Conservation (phyloP, 2,113 vertebrate species). For the Myanophis thanlyinensis region DNA sequence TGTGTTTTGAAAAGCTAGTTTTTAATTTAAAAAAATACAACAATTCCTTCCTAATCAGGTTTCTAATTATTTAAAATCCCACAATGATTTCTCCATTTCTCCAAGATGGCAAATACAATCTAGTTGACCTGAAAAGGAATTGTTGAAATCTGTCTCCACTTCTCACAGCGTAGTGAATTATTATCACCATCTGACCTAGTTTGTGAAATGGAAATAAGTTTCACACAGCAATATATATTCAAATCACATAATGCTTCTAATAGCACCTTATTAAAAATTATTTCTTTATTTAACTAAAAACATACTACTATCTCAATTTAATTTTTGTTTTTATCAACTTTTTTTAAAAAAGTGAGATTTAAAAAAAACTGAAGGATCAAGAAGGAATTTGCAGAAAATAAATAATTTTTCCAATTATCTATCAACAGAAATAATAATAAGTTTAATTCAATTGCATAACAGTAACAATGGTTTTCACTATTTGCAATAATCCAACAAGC, state of each 20-base stretch:
- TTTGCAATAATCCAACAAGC: background rate
- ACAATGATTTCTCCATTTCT: background rate
- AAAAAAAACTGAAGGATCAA: background rate
- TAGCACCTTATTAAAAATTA: background rate
- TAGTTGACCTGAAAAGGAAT: background rate
- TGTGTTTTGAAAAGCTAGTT: background rate
- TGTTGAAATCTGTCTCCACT: background rate
- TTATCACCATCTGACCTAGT: constrained; percentile 10
- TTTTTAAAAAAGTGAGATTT: constrained; percentile 19
- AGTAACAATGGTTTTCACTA: background rate
- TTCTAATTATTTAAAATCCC: background rate
- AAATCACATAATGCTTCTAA: background rate
- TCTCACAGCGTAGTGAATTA: background rate
- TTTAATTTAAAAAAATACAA: background rate
- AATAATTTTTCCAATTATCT: background rate
- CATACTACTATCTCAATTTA: background rate
- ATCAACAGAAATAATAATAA: background rate
- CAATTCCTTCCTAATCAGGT: background rate
- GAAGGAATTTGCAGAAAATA: background rate
- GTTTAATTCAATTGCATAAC: background rate
- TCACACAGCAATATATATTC: background rate
- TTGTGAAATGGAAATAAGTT: background rate
- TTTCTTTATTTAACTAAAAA: background rate
- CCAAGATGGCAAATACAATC: background rate
- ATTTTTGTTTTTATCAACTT: constrained; percentile 19